phyloP scores from a whole-genome alignment of 2,113 vertebrate species.

The Scomber scombrus region DNA sequence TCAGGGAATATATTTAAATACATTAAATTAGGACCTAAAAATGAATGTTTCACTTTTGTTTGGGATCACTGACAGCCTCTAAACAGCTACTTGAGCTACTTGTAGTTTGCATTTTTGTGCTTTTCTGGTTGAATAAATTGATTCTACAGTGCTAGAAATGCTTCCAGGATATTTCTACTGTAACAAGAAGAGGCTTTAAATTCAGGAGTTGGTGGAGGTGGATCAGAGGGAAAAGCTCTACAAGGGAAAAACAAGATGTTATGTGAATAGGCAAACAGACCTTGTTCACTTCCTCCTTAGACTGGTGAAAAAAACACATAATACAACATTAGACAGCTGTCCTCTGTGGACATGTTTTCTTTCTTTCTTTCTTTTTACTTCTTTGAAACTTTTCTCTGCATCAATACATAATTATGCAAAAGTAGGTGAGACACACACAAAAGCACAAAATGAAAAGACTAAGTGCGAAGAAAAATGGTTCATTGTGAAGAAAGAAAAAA shows the following conservation, averaged over 20 bases:
- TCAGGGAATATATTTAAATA: no score
- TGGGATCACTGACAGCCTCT: not conserved
- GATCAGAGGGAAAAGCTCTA: not conserved
- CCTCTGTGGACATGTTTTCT: not conserved
- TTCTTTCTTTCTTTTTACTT: no score
- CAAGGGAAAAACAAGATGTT: not conserved
- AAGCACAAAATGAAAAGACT: not conserved
- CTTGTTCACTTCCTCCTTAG: conserved; percentile 80
- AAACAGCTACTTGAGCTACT: not conserved
- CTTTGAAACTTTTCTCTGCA: not conserved
- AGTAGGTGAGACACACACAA: not conserved
- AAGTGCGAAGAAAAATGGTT: not conserved
- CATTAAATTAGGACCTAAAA: no score
- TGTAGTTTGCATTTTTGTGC: not conserved
- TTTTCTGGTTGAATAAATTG: not conserved
- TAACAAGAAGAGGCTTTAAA: not conserved
- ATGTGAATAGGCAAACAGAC: conserved; percentile 59
- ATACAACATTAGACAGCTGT: conserved; percentile 22
- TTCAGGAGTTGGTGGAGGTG: not conserved
- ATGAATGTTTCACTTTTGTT: not conserved
- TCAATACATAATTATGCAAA: not conserved
- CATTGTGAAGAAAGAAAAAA: not conserved
- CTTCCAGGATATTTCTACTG: not conserved
- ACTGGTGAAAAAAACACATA: conserved; percentile 64
- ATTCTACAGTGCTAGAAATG: no score